These are phyloP conservation scores for Carpatolechia fugitivella DNA, from an alignment of 2,888 invertebrate species.

Conservation along the genomic window DNA sequence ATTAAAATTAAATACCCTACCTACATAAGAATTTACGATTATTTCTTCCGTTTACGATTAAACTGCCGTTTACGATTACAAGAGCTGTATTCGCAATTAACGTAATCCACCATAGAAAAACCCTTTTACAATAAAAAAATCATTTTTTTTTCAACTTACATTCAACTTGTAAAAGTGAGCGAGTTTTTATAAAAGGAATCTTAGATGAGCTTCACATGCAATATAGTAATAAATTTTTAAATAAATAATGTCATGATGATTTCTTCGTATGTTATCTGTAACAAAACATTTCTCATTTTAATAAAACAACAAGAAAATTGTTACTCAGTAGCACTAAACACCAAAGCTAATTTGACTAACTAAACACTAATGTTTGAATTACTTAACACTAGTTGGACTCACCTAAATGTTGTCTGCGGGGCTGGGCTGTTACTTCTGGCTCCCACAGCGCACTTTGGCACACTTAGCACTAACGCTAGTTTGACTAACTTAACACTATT, in stretches of 20 bases:
- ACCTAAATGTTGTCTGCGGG: neutral
- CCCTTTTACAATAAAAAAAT: neutral
- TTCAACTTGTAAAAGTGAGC: neutral
- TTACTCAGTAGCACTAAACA: too few relatives aligned
- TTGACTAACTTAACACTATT: neutral
- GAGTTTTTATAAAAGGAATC: neutral
- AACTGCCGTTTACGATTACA: too few relatives aligned
- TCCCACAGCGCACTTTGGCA: neutral
- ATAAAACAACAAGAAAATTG: too few relatives aligned
- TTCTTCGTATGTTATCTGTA: neutral
- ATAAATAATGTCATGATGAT: constrained; percentile 7
- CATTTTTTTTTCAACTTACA: neutral
- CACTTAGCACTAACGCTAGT: neutral
- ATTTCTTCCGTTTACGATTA: too few relatives aligned
- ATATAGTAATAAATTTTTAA: neutral
- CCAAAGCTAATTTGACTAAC: neutral
- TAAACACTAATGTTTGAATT: neutral
- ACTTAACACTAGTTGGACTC: neutral
- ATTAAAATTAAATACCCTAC: too few relatives aligned
- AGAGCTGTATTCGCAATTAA: too few relatives aligned
- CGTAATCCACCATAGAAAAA: neutral
- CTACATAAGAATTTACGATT: too few relatives aligned
- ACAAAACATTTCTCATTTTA: neutral
- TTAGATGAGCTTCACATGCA: neutral
- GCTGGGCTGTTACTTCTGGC: neutral